phyloP scores from a whole-genome alignment of 2,797 vertebrate species.

The Taenioides sp. region DNA sequence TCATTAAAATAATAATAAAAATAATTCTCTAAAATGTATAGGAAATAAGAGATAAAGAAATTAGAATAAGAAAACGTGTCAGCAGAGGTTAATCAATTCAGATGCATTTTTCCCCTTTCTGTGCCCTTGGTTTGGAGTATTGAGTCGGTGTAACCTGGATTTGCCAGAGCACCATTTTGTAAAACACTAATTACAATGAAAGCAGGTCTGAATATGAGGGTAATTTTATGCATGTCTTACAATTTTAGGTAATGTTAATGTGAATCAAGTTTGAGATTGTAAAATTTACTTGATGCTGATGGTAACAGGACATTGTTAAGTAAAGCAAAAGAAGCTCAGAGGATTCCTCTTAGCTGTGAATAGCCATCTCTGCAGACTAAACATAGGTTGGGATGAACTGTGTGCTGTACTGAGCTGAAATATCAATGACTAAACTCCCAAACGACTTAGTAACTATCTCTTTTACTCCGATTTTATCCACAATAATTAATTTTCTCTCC shows the following conservation, averaged over 20 bases:
- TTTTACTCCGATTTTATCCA: constrained; percentile 71
- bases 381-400: constrained; percentile 58
- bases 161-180: not conserved
- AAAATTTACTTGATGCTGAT: not conserved
- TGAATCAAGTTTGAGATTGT: not conserved
- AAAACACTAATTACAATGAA: not conserved
- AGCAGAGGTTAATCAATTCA: constrained; percentile 14
- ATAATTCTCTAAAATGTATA: constrained; percentile 4
- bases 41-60: constrained; percentile 7
- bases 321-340: constrained; percentile 7
- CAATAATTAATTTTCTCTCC: constrained; percentile 76
- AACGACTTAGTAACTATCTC: constrained; percentile 68
- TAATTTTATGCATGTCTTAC: not conserved
- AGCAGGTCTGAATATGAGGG: not conserved
- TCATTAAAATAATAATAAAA: constrained; percentile 20
- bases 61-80: not conserved
- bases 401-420: constrained; percentile 56
- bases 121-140: not conserved
- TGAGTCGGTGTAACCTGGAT: not conserved
- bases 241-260: not conserved
- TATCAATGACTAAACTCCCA: constrained; percentile 76
- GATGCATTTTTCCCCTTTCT: constrained; percentile 6
- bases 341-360: constrained; percentile 8
- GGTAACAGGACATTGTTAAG: not conserved
- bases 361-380: constrained; percentile 17